These are phyloP conservation scores for Nemotelus pantherinus DNA, from an alignment of 2,888 invertebrate species.

Conservation along the genomic window DNA sequence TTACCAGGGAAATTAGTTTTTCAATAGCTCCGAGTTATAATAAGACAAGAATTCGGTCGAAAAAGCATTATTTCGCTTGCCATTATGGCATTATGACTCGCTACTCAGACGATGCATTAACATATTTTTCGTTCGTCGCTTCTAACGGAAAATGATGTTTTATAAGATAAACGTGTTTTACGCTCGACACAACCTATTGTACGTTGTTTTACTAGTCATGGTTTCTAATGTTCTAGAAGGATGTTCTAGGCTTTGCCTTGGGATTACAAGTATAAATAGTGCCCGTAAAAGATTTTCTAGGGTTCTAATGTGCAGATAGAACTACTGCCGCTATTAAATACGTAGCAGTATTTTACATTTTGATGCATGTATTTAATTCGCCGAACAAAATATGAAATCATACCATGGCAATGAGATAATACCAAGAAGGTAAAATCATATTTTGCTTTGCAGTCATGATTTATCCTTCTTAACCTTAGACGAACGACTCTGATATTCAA, in stretches of 20 bases:
- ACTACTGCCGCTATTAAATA: too few relatives aligned
- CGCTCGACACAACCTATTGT: not conserved
- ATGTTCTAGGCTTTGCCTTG: not conserved
- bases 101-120: constrained; percentile 18
- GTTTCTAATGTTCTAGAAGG: not conserved
- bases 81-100: constrained; percentile 24
- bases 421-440: too few relatives aligned
- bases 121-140: constrained; percentile 10
- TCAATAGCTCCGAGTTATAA: constrained; percentile 40
- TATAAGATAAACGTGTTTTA: constrained; percentile 16
- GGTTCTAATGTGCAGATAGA: too few relatives aligned
- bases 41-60: constrained; percentile 26
- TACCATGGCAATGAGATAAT: too few relatives aligned
- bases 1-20: constrained; percentile 40
- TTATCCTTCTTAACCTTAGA: too few relatives aligned
- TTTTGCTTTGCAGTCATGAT: too few relatives aligned
- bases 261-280: not conserved
- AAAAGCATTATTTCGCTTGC: constrained; percentile 16
- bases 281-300: too few relatives aligned
- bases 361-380: too few relatives aligned
- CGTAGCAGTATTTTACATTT: too few relatives aligned
- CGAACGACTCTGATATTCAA: too few relatives aligned
- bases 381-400: too few relatives aligned
- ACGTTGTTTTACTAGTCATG: not conserved
- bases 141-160: constrained; percentile 17